Evolutionary conservation across 1,140 invertebrate genomes (phyloP).

Genomic region (Doryteuthis pealeii): DNA sequence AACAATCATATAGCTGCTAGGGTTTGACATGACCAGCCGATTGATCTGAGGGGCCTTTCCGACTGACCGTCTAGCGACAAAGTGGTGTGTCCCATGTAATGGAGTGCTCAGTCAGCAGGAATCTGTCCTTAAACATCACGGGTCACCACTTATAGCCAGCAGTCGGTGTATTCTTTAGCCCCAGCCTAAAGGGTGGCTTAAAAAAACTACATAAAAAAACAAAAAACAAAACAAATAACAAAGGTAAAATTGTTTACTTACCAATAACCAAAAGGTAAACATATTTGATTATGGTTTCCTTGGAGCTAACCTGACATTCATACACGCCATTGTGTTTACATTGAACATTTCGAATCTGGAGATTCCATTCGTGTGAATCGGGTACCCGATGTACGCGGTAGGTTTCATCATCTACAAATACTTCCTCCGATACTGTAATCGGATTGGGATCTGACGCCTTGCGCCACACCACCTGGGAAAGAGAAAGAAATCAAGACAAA

Average conservation of each 20-base stretch:
- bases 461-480: slow-evolving; percentile 37
- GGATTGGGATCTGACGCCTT: slow-evolving; percentile 35
- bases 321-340: slow-evolving; percentile 37
- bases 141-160: too few species aligned
- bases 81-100: too few species aligned
- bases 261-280: slow-evolving; percentile 31
- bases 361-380: slow-evolving; percentile 32
- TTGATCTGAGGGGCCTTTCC: too few species aligned
- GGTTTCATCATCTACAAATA: slow-evolving; percentile 28
- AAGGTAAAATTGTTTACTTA: too few species aligned
- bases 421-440: slow-evolving; percentile 33
- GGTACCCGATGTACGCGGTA: slow-evolving; percentile 29
- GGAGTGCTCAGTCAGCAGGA: too few species aligned
- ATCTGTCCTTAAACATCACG: too few species aligned
- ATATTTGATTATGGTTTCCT: slow-evolving; percentile 27
- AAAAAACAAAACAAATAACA: background rate
- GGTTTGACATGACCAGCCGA: too few species aligned
- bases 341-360: slow-evolving; percentile 36
- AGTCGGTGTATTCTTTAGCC: too few species aligned
- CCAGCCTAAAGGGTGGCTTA: too few species aligned
- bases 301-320: slow-evolving; percentile 47
- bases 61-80: too few species aligned
- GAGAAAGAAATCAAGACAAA: slow-evolving; percentile 13
- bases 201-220: background rate
- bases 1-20: too few species aligned